Evolutionary conservation across 2,888 invertebrate species (phyloP).

Genomic region (Campoletis raptor): DNA sequence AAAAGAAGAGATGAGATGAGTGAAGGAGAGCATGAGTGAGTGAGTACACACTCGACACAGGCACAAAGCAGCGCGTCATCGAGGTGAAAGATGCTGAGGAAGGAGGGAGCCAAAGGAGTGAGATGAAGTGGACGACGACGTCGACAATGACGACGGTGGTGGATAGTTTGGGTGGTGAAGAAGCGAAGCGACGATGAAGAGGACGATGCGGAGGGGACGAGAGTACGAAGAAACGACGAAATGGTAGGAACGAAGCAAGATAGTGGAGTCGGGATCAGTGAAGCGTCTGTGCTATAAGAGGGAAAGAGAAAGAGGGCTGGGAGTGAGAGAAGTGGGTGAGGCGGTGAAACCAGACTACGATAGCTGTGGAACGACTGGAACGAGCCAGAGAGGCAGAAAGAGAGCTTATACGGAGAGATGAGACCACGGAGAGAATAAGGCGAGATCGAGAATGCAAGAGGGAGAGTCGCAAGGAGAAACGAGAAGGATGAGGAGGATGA

Average conservation of each 20-base stretch:
- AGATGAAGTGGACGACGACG: slow-evolving; percentile 57
- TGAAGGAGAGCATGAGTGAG: slow-evolving; percentile 62
- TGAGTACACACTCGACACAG: slow-evolving; percentile 68
- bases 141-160: background rate
- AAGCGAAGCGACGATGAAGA: slow-evolving; percentile 66
- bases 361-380: slow-evolving; percentile 61
- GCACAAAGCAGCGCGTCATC: slow-evolving; percentile 69
- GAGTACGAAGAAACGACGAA: slow-evolving; percentile 54
- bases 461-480: slow-evolving; percentile 56
- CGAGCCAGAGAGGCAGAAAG: slow-evolving; percentile 45
- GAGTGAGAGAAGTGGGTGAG: slow-evolving; percentile 46
- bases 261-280: slow-evolving; percentile 64
- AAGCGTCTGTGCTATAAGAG: slow-evolving; percentile 18
- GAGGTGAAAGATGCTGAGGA: slow-evolving; percentile 69
- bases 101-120: slow-evolving; percentile 59
- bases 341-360: slow-evolving; percentile 59
- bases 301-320: slow-evolving; percentile 16
- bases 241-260: slow-evolving; percentile 70
- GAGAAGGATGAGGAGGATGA: slow-evolving; percentile 25
- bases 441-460: slow-evolving; percentile 57
- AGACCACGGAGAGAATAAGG: slow-evolving; percentile 40
- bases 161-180: slow-evolving; percentile 63
- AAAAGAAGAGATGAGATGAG: slow-evolving; percentile 10
- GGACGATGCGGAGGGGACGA: slow-evolving; percentile 53
- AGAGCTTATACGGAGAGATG: slow-evolving; percentile 66